Conservation (phyloP, 2,113 vertebrate species). For the Cavia porcellus region DNA sequence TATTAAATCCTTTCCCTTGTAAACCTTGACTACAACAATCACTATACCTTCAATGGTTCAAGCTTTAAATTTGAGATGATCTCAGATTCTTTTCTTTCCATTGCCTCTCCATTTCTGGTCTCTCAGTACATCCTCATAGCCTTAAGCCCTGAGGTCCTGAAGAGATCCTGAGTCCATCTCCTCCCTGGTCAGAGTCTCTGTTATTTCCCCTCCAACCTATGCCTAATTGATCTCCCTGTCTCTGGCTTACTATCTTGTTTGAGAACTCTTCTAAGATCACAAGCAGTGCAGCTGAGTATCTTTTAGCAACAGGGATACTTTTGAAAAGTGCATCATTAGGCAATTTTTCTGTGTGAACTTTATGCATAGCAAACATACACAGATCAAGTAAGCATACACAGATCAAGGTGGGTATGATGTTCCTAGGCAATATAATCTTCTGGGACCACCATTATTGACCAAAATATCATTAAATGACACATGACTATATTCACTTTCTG, state of each 20-base stretch:
- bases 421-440: neutral
- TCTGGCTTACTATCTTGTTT: neutral
- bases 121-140: neutral
- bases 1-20: neutral
- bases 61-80: neutral
- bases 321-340: neutral
- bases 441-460: neutral
- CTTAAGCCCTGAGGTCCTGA: neutral
- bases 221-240: neutral
- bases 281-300: neutral
- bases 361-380: no score
- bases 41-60: neutral
- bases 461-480: neutral
- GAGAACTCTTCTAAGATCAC: neutral
- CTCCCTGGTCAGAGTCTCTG: neutral
- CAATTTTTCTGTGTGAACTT: neutral
- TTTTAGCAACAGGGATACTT: neutral
- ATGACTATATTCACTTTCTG: neutral
- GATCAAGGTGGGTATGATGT: neutral
- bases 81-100: neutral
- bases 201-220: neutral
- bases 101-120: neutral
- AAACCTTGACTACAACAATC: neutral
- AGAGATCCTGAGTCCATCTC: neutral
- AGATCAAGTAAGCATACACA: no score